Evolutionary conservation across 2,888 invertebrate species (phyloP).

Genomic region (Myopa testacea): DNA sequence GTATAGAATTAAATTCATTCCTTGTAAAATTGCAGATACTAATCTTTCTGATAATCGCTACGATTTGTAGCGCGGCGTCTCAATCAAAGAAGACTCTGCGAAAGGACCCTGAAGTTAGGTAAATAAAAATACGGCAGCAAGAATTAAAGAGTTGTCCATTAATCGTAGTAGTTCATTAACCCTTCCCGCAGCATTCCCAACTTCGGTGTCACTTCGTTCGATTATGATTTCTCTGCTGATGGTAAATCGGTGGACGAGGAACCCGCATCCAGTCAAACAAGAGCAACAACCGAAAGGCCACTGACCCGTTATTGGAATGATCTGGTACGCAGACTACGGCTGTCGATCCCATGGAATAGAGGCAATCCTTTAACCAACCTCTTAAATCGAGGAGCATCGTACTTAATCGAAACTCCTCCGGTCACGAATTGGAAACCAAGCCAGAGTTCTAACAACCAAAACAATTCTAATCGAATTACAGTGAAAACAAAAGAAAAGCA

Average conservation of each 20-base stretch:
- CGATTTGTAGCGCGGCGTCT: constrained; percentile 4
- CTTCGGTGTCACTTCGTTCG: constrained; percentile 39
- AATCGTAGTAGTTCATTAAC: not conserved
- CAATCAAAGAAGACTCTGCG: not conserved
- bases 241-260: not conserved
- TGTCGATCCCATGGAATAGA: constrained; percentile 56
- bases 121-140: not conserved
- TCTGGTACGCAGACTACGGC: constrained; percentile 55
- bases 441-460: constrained; percentile 27
- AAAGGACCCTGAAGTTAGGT: constrained; percentile 3
- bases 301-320: constrained; percentile 57
- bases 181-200: not conserved
- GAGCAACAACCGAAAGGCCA: constrained; percentile 50
- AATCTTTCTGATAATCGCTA: not conserved
- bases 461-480: constrained; percentile 8
- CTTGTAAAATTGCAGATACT: constrained; percentile 32
- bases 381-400: constrained; percentile 54
- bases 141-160: not conserved
- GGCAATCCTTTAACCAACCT: constrained; percentile 58
- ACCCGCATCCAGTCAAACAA: constrained; percentile 34
- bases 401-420: constrained; percentile 55
- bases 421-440: constrained; percentile 43
- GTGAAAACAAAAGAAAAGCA: not conserved
- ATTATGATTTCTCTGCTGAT: constrained; percentile 41
- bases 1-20: not conserved